phyloP scores from a whole-genome alignment of 2,113 vertebrate species.

The Gymnogyps californianus region DNA sequence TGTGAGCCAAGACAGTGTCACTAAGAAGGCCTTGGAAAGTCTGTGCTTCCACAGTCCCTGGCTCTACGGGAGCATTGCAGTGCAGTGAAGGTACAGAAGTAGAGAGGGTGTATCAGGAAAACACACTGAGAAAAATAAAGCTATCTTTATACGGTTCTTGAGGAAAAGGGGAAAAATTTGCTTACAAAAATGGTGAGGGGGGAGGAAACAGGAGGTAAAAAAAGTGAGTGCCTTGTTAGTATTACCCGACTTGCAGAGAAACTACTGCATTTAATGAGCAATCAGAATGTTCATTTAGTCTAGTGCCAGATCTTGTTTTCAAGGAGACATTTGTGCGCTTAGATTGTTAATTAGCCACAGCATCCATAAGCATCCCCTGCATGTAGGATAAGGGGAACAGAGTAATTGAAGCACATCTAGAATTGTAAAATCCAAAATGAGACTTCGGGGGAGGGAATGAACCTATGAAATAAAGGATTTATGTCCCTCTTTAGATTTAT shows the following conservation, averaged over 20 bases:
- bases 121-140: not conserved
- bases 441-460: not conserved
- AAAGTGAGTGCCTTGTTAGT: not conserved
- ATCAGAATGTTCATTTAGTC: constrained; percentile 55
- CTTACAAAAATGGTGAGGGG: not conserved
- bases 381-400: not conserved
- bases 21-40: not conserved
- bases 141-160: accelerated
- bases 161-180: not conserved
- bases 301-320: constrained; percentile 58
- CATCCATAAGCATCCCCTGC: constrained; percentile 10
- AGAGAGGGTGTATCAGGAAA: not conserved
- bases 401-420: not conserved
- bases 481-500: not conserved
- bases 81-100: not conserved
- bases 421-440: constrained; percentile 22
- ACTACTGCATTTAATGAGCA: constrained; percentile 47
- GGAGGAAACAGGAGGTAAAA: not conserved
- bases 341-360: constrained; percentile 47
- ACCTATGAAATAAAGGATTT: not conserved
- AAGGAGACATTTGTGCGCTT: not conserved
- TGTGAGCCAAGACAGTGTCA: not conserved
- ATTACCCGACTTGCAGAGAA: not conserved
- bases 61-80: accelerated
- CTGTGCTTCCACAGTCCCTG: not conserved